A percentile compares a stretch with the other conserved stretches of the same genome.
These are phyloP conservation scores for Xylocopa sonorina DNA, from an alignment of 1,140 invertebrate species.

Conservation along the genomic window DNA sequence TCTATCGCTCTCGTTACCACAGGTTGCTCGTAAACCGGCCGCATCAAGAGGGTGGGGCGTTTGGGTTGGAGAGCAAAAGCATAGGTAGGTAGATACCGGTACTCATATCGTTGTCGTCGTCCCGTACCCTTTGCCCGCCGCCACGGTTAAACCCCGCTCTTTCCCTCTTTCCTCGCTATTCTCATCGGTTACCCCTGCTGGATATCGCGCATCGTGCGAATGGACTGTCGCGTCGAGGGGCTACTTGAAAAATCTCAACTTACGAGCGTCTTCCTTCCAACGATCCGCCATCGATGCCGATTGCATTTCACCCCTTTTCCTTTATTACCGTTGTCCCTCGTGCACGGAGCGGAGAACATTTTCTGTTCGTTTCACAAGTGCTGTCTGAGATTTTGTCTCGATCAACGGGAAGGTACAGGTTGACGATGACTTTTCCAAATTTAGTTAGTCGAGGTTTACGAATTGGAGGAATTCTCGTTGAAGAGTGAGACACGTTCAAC, in stretches of 20 bases:
- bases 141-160: constrained; percentile 44
- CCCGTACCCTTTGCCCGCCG: constrained; percentile 63
- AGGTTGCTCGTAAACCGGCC: constrained; percentile 83
- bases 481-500: too few relatives aligned
- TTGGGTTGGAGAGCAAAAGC: constrained; percentile 65
- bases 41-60: constrained; percentile 73
- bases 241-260: constrained; percentile 73
- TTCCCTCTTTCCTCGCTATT: constrained; percentile 30
- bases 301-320: constrained; percentile 15
- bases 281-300: constrained; percentile 39
- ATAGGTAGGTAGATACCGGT: constrained; percentile 75
- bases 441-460: too few relatives aligned
- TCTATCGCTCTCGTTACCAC: constrained; percentile 83
- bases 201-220: constrained; percentile 74
- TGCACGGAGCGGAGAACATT: not conserved
- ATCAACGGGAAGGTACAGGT: not conserved
- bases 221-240: constrained; percentile 74
- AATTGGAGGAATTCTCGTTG: too few relatives aligned
- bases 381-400: too few relatives aligned
- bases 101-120: constrained; percentile 70
- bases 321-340: not conserved
- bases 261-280: constrained; percentile 49
- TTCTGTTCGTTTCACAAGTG: not conserved
- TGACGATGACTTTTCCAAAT: not conserved
- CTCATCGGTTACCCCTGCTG: constrained; percentile 69